Conservation (phyloP, 2,888 invertebrate genomes). For the Eumerus sabulonum region DNA sequence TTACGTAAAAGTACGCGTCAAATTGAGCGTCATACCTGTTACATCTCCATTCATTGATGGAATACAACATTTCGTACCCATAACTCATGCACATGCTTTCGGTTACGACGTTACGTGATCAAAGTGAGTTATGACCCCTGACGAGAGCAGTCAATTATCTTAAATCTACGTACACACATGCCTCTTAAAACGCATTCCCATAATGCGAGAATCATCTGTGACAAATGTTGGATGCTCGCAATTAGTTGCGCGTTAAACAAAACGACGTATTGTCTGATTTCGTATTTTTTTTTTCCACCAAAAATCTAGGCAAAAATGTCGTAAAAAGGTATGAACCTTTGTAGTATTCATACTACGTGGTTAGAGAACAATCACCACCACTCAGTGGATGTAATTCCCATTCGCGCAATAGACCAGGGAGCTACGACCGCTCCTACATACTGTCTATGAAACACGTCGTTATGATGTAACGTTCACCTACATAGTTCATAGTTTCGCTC, state of each 20-base stretch:
- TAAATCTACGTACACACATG: constrained; percentile 31
- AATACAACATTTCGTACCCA: constrained; percentile 11
- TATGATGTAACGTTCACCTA: constrained; percentile 49
- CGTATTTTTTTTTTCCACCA: constrained; percentile 19
- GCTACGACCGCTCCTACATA: constrained; percentile 29
- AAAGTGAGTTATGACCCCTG: constrained; percentile 47
- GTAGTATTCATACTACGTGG: too few relatives aligned
- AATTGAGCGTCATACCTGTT: neutral
- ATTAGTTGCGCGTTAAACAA: constrained; percentile 40
- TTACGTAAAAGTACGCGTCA: constrained; percentile 10
- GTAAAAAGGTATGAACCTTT: too few relatives aligned
- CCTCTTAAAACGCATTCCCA: constrained; percentile 38
- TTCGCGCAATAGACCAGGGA: too few relatives aligned
- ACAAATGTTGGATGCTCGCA: constrained; percentile 21
- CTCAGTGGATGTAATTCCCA: constrained; percentile 40
- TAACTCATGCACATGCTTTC: constrained; percentile 15
- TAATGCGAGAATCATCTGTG: constrained; percentile 14
- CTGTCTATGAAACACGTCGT: constrained; percentile 3
- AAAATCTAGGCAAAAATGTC: neutral
- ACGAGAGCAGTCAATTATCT: constrained; percentile 46
- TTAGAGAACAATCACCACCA: constrained; percentile 52
- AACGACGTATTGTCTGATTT: constrained; percentile 1
- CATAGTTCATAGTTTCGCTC: neutral
- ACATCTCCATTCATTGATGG: constrained; percentile 13
- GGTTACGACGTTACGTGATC: constrained; percentile 32